These are phyloP conservation scores for Andricus grossulariae DNA, from an alignment of 1,140 invertebrate genomes.

Conservation along the genomic window DNA sequence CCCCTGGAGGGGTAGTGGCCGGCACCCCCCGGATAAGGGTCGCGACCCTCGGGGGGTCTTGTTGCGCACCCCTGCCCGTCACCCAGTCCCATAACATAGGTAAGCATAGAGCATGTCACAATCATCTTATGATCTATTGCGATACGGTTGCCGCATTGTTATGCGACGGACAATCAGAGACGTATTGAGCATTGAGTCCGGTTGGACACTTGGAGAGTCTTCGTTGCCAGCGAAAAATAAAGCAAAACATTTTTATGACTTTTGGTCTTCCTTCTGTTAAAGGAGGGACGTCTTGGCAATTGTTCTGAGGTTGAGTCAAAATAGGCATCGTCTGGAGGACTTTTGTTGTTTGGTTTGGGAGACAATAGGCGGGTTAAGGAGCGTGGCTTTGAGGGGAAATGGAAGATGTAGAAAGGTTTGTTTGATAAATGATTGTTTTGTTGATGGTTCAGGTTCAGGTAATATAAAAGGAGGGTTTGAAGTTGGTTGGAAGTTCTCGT, in stretches of 20 bases:
- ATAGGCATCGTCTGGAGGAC: not conserved
- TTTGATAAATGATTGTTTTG: not conserved
- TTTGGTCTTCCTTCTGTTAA: conserved; percentile 6
- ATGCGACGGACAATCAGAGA: not conserved
- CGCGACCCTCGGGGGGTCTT: conserved; percentile 71
- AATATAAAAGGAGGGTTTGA: too few relatives aligned
- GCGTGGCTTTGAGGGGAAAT: not conserved
- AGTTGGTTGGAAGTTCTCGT: too few relatives aligned
- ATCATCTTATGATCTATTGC: conserved; percentile 14
- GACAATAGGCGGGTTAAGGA: not conserved
- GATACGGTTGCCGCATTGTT: not conserved
- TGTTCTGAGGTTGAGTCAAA: not conserved
- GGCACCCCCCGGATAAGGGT: conserved; percentile 73
- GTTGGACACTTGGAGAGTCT: not conserved
- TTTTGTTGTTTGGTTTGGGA: not conserved
- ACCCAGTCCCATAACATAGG: conserved; percentile 74
- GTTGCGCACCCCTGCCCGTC: conserved; percentile 73
- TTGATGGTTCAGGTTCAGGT: not conserved
- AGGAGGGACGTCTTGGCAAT: not conserved
- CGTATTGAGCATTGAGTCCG: too few relatives aligned
- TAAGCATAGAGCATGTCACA: conserved; percentile 49
- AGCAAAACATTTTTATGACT: conserved; percentile 1
- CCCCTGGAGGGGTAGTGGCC: conserved; percentile 77
- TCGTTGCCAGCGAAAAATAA: not conserved
- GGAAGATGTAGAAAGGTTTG: not conserved